Percentiles rank a stretch among this genome's conserved stretches.
Evolutionary conservation across 2,113 vertebrate genomes (phyloP).

Genomic region (Ammodytes marinus): DNA sequence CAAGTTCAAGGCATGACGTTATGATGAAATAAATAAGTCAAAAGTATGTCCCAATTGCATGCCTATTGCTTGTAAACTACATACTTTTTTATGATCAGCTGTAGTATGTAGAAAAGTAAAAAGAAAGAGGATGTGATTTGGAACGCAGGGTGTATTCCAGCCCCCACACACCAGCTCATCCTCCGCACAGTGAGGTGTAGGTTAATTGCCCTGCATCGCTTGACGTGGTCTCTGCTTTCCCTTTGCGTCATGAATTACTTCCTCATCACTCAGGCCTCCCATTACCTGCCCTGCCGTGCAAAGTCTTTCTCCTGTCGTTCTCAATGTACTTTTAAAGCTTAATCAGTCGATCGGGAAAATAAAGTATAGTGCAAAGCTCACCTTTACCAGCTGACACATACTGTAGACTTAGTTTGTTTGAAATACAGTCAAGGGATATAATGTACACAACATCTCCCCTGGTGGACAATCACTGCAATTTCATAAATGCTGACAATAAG

Average conservation of each 20-base stretch:
- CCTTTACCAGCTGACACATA: neutral
- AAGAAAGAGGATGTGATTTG: too few species aligned
- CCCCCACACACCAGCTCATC: constrained; percentile 29
- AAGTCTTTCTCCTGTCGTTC: neutral
- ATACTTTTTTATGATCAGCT: too few species aligned
- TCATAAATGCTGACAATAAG: neutral
- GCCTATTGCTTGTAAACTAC: too few species aligned
- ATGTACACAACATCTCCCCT: neutral
- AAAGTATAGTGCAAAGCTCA: neutral
- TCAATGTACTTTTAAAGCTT: neutral
- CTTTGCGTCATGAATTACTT: constrained; percentile 28
- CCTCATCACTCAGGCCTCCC: neutral
- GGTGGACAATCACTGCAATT: neutral
- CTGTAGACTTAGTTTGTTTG: neutral
- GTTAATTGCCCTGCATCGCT: constrained; percentile 17
- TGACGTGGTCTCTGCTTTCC: constrained; percentile 4
- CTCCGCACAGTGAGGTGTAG: constrained; percentile 20
- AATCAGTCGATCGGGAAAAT: neutral
- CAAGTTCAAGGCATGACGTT: too few species aligned
- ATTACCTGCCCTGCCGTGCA: neutral
- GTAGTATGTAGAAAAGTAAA: too few species aligned
- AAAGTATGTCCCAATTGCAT: too few species aligned
- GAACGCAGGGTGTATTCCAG: constrained; percentile 4
- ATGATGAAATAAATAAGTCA: too few species aligned
- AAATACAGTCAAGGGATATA: neutral